Conservation (phyloP, 2,113 vertebrate species). For the Microcebus murinus region DNA sequence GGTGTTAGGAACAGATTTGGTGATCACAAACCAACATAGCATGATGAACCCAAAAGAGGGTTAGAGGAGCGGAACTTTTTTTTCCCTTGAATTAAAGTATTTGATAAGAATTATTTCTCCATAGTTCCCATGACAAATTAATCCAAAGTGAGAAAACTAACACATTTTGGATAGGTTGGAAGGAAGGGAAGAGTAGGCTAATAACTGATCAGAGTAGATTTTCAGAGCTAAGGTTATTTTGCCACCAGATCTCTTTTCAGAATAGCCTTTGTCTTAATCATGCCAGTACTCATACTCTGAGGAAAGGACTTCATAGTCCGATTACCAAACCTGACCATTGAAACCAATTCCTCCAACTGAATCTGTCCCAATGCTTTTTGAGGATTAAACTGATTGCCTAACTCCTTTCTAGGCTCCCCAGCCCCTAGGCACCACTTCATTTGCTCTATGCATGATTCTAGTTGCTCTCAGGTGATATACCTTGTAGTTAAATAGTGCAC, state of each 20-base stretch:
- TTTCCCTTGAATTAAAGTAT: not conserved
- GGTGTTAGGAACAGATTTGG: not conserved
- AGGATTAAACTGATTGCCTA: not conserved
- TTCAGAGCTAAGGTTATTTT: not conserved
- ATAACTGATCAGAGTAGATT: not conserved
- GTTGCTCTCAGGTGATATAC: not conserved
- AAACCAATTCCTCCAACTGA: slow-evolving; percentile 41
- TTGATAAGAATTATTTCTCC: not conserved
- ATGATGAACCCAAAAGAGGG: not conserved
- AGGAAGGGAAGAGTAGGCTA: not conserved
- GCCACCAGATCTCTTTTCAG: not conserved
- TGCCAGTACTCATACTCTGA: not conserved
- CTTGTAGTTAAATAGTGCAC: not conserved
- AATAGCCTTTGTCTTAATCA: not conserved
- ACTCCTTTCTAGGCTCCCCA: not conserved
- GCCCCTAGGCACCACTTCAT: not conserved
- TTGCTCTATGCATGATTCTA: not conserved
- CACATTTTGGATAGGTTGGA: not conserved
- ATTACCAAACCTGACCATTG: not conserved
- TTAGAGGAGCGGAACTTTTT: not conserved
- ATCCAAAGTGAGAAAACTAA: not conserved
- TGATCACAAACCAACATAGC: not conserved
- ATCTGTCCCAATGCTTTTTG: slow-evolving; percentile 35
- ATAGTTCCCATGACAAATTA: not conserved
- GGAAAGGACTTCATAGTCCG: not conserved